phyloP scores from a whole-genome alignment of 2,888 invertebrate genomes.

The Diarsia dahlii region DNA sequence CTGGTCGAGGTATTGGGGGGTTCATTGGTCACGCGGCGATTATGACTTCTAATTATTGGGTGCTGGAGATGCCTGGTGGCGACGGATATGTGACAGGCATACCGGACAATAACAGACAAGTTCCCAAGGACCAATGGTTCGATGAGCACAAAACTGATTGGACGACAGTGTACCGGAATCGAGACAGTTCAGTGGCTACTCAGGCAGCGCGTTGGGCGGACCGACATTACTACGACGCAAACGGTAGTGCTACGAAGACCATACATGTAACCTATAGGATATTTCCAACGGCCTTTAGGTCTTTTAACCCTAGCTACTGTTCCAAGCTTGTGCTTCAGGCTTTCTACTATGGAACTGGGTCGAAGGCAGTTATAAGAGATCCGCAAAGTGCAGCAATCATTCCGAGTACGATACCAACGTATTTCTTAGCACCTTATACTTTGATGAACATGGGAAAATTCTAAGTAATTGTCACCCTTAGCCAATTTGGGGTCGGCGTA shows the following conservation, averaged over 20 bases:
- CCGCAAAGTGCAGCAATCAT: slow-evolving; percentile 69
- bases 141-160: slow-evolving; percentile 76
- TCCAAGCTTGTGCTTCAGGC: slow-evolving; percentile 80
- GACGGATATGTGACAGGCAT: slow-evolving; percentile 72
- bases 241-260: slow-evolving; percentile 72
- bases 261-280: slow-evolving; percentile 76
- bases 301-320: slow-evolving; percentile 78
- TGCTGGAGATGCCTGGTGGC: slow-evolving; percentile 80
- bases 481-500: no score
- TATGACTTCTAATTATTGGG: slow-evolving; percentile 78
- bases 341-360: slow-evolving; percentile 77
- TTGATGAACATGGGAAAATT: slow-evolving; percentile 76
- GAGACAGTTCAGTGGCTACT: slow-evolving; percentile 68
- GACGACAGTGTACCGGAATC: slow-evolving; percentile 78
- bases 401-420: slow-evolving; percentile 75
- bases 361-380: slow-evolving; percentile 70
- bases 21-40: slow-evolving; percentile 79
- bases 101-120: slow-evolving; percentile 75
- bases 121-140: slow-evolving; percentile 76
- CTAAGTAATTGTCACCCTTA: slow-evolving; percentile 48
- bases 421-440: slow-evolving; percentile 75
- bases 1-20: slow-evolving; percentile 70
- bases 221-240: slow-evolving; percentile 74
- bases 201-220: slow-evolving; percentile 78
- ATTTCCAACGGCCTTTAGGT: slow-evolving; percentile 68